Percentiles rank a stretch among this genome's conserved stretches.
phyloP scores from a whole-genome alignment of 2,113 vertebrate genomes.

The Cairina moschata region DNA sequence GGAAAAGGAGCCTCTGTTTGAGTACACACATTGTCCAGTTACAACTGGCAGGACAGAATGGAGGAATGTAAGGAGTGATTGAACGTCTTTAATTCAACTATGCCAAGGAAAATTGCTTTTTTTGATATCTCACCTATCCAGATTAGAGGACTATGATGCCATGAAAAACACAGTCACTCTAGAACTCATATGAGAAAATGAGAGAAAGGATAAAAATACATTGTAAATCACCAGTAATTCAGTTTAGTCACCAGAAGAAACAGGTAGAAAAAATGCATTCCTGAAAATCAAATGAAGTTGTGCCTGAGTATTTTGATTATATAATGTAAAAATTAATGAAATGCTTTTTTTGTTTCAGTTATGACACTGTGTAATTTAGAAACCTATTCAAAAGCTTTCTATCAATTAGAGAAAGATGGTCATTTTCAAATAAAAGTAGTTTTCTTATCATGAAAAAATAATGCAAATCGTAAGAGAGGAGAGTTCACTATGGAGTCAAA shows the following conservation, averaged over 20 bases:
- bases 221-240: not conserved
- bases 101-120: not conserved
- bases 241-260: not conserved
- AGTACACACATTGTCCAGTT: not conserved
- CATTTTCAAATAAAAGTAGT: not conserved
- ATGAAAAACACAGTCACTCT: not conserved
- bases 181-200: not conserved
- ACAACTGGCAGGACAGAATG: not conserved
- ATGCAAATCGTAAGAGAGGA: not conserved
- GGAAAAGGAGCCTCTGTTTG: not conserved
- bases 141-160: not conserved
- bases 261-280: not conserved
- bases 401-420: not conserved
- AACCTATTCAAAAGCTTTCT: constrained; percentile 1
- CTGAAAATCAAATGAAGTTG: not conserved
- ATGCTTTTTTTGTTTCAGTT: not conserved
- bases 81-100: not conserved
- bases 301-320: not conserved
- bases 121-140: not conserved
- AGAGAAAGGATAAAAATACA: not conserved
- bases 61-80: not conserved
- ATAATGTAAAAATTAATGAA: not conserved
- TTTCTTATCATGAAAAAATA: not conserved
- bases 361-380: not conserved
- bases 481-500: not conserved